phyloP scores from a whole-genome alignment of 2,113 vertebrate species.

The Pollimyrus isidori region DNA sequence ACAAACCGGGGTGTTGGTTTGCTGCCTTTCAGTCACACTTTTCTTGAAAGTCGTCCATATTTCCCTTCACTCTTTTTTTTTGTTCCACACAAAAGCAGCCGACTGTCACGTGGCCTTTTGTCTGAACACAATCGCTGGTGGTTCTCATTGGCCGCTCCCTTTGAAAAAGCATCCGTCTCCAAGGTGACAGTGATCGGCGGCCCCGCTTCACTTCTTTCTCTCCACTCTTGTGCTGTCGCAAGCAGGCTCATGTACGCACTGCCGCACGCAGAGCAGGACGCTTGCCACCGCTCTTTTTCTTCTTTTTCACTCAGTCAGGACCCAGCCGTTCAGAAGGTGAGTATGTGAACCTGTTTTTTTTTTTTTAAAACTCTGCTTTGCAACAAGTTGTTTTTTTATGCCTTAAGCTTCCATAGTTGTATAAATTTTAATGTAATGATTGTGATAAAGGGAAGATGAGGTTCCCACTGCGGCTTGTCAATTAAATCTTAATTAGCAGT shows the following conservation, averaged over 20 bases:
- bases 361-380: not conserved
- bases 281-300: slow-evolving; percentile 27
- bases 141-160: slow-evolving; percentile 62
- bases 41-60: slow-evolving; percentile 31
- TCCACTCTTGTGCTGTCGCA: slow-evolving; percentile 20
- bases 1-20: slow-evolving; percentile 9
- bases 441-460: not conserved
- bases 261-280: slow-evolving; percentile 44
- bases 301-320: not conserved
- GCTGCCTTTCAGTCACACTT: slow-evolving; percentile 24
- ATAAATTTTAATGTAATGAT: not conserved
- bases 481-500: not conserved
- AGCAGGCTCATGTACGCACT: slow-evolving; percentile 29
- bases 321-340: not conserved
- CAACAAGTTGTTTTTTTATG: not conserved
- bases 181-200: slow-evolving; percentile 60
- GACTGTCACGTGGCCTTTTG: slow-evolving; percentile 65
- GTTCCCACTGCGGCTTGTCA: not conserved
- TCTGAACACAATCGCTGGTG: slow-evolving; percentile 59
- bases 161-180: slow-evolving; percentile 69
- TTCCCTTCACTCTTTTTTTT: slow-evolving; percentile 26
- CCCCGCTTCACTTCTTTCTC: slow-evolving; percentile 55
- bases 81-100: slow-evolving; percentile 46
- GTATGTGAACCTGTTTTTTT: not conserved
- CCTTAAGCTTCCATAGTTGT: not conserved